Conservation (phyloP, 2,113 vertebrate genomes). For the Cebidichthys violaceus region DNA sequence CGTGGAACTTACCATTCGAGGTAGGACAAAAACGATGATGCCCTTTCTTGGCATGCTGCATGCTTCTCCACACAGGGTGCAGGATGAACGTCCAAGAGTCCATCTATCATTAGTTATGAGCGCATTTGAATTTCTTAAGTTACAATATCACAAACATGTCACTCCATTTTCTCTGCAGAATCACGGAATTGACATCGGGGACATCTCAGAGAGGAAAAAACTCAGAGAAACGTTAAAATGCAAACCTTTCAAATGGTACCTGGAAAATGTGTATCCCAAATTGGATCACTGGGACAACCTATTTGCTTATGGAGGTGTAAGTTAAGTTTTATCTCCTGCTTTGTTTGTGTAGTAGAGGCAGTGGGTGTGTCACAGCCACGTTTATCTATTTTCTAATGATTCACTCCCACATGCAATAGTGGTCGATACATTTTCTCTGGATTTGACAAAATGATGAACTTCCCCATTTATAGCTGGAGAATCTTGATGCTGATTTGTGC, state of each 20-base stretch:
- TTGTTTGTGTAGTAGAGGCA: rapidly evolving
- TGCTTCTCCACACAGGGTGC: not conserved
- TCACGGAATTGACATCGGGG: conserved; percentile 93
- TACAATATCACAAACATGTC: not conserved
- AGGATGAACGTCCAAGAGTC: not conserved
- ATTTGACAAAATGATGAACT: not conserved
- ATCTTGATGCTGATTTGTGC: conserved; percentile 62
- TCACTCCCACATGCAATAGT: not conserved
- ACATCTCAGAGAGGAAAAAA: conserved; percentile 89
- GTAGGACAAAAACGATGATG: conserved; percentile 44
- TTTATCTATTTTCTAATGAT: not conserved
- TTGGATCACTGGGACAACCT: conserved; percentile 75
- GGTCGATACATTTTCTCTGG: not conserved
- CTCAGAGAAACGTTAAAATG: conserved; percentile 90
- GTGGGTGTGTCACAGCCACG: not conserved
- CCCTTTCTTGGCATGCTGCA: not conserved
- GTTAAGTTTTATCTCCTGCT: not conserved
- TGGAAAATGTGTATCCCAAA: conserved; percentile 92
- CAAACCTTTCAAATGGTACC: conserved; percentile 96
- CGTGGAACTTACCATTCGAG: conserved; percentile 85
- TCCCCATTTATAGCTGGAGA: conserved; percentile 54
- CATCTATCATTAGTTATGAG: not conserved
- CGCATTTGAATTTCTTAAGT: not conserved
- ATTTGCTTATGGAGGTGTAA: conserved; percentile 75
- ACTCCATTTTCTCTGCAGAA: conserved; percentile 78